Evolutionary conservation across 1,140 invertebrate genomes (phyloP).

Genomic region (Spodoptera frugiperda): DNA sequence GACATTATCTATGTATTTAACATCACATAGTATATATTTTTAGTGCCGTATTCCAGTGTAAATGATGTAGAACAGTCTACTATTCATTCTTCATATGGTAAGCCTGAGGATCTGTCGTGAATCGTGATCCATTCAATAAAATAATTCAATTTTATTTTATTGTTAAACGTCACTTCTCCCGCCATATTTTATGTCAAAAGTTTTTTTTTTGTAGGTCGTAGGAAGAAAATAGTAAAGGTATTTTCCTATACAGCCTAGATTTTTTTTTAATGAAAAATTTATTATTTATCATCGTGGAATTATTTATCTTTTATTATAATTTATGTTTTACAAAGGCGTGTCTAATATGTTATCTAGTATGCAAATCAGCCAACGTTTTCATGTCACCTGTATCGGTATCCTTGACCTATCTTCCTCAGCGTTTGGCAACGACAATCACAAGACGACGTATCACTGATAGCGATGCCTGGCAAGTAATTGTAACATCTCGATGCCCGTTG

Average conservation of each 20-base stretch:
- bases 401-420: constrained; percentile 15
- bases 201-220: too few species aligned
- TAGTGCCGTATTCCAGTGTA: not conserved
- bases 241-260: not conserved
- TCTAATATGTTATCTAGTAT: too few species aligned
- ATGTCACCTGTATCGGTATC: constrained; percentile 11
- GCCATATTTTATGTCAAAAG: too few species aligned
- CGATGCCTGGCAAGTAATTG: constrained; percentile 19
- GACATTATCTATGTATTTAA: too few species aligned
- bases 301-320: not conserved
- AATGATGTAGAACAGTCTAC: not conserved
- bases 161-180: not conserved
- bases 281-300: not conserved
- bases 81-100: not conserved
- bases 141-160: not conserved
- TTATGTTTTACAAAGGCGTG: too few species aligned
- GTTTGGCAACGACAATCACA: constrained; percentile 37
- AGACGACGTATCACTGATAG: constrained; percentile 31
- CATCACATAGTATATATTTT: not conserved
- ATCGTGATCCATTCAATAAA: not conserved
- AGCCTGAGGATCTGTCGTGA: constrained; percentile 4
- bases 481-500: constrained; percentile 33
- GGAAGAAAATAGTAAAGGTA: too few species aligned
- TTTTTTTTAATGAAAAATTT: not conserved
- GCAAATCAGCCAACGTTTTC: not conserved